A percentile compares a stretch with the other conserved stretches of the same genome.
Conservation (phyloP, 2,888 invertebrate species). For the Pantelozetes paolii region DNA sequence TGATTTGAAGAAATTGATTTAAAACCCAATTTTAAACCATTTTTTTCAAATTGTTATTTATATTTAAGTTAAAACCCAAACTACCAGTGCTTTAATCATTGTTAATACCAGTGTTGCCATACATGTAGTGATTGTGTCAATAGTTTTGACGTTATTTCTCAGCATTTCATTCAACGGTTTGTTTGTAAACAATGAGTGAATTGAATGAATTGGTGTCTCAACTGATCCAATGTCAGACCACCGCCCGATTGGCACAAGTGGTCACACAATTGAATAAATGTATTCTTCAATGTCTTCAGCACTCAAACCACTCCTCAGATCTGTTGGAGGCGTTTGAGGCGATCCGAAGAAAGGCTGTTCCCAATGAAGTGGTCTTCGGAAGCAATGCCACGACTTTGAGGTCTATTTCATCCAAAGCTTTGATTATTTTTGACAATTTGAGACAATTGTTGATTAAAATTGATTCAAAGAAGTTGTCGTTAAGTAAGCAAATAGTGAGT, state of each 20-base stretch:
- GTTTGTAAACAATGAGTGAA: conserved; percentile 12
- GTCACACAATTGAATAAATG: background rate
- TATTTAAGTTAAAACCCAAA: no score
- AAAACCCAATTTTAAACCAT: no score
- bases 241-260: background rate
- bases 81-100: no score
- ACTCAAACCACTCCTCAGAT: background rate
- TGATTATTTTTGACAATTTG: conserved; percentile 19
- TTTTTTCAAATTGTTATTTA: no score
- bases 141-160: no score
- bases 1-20: no score
- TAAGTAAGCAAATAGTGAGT: background rate
- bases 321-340: background rate
- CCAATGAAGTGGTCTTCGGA: background rate
- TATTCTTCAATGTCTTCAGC: background rate
- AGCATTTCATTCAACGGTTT: no score
- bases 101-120: no score
- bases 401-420: no score
- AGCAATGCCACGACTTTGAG: background rate
- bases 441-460: conserved; percentile 26
- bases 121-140: no score
- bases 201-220: conserved; percentile 9
- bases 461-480: background rate
- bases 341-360: background rate
- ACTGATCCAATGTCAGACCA: background rate